phyloP scores from a whole-genome alignment of 2,888 invertebrate species.

The Tetragonula carbonaria region DNA sequence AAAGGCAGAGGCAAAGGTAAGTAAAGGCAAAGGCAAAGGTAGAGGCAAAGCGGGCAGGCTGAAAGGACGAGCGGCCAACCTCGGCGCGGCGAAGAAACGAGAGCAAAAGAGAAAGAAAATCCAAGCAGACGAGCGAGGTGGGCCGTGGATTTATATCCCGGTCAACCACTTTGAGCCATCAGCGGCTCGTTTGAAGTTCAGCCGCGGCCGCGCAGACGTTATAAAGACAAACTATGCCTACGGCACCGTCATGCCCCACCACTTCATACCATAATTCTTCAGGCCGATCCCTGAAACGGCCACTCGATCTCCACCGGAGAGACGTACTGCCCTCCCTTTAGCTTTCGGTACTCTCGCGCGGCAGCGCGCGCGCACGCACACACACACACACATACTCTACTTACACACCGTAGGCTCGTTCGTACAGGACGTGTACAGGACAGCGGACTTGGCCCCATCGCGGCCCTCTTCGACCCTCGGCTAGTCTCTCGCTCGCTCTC shows the following conservation, averaged over 20 bases:
- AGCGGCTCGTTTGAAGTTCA: slow-evolving; percentile 84
- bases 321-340: slow-evolving; percentile 60
- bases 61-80: slow-evolving; percentile 41
- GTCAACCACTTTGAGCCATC: slow-evolving; percentile 84
- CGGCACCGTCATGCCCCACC: slow-evolving; percentile 82
- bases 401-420: not conserved
- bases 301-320: slow-evolving; percentile 67
- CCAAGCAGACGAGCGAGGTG: slow-evolving; percentile 75
- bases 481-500: not conserved
- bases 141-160: slow-evolving; percentile 83
- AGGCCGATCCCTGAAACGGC: slow-evolving; percentile 75
- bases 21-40: slow-evolving; percentile 21
- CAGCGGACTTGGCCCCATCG: slow-evolving; percentile 25
- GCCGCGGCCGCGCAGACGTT: slow-evolving; percentile 82
- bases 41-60: slow-evolving; percentile 2
- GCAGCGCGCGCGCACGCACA: not conserved
- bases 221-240: slow-evolving; percentile 84
- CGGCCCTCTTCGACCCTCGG: not conserved
- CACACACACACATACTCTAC: not conserved
- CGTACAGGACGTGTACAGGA: not conserved
- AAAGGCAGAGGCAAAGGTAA: not conserved
- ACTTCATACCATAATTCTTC: slow-evolving; percentile 83
- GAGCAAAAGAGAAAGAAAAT: slow-evolving; percentile 48
- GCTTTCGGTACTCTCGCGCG: slow-evolving; percentile 29
- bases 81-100: slow-evolving; percentile 30